These are phyloP conservation scores for Aphelenchoides fujianensis DNA, from an alignment of 1,140 invertebrate species.

Conservation along the genomic window DNA sequence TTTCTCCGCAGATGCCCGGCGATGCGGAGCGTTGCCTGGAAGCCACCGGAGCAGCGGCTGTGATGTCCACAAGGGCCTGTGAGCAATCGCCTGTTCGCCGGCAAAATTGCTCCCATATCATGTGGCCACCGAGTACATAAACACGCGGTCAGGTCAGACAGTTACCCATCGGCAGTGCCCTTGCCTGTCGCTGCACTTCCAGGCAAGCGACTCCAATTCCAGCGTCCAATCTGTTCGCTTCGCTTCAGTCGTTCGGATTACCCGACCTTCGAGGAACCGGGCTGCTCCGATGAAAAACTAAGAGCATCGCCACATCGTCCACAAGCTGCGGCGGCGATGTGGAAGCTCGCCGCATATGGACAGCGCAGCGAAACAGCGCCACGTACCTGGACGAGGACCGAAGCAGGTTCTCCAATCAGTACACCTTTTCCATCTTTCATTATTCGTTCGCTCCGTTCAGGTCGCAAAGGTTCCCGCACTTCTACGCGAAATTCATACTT, in stretches of 20 bases:
- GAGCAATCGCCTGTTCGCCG: constrained; percentile 82
- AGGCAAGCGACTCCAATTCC: constrained; percentile 69
- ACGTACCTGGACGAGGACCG: constrained; percentile 64
- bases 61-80: constrained; percentile 80
- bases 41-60: constrained; percentile 79
- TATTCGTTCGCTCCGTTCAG: constrained; percentile 27
- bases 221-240: background rate
- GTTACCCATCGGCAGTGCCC: constrained; percentile 78
- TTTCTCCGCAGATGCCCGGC: constrained; percentile 65
- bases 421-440: too few species aligned
- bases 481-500: constrained; percentile 59
- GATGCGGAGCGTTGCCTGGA: constrained; percentile 82
- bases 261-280: constrained; percentile 72
- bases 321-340: constrained; percentile 72
- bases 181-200: constrained; percentile 95
- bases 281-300: constrained; percentile 73
- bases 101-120: constrained; percentile 68
- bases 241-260: constrained; percentile 73
- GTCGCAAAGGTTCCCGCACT: constrained; percentile 49
- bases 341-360: constrained; percentile 56
- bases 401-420: constrained; percentile 22
- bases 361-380: too few species aligned
- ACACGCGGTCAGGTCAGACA: constrained; percentile 77
- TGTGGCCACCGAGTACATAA: constrained; percentile 87
- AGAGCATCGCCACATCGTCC: constrained; percentile 73